Percentiles rank a stretch among this genome's conserved stretches.
These are phyloP conservation scores for Sericinus montela DNA, from an alignment of 2,888 invertebrate species.

Conservation along the genomic window DNA sequence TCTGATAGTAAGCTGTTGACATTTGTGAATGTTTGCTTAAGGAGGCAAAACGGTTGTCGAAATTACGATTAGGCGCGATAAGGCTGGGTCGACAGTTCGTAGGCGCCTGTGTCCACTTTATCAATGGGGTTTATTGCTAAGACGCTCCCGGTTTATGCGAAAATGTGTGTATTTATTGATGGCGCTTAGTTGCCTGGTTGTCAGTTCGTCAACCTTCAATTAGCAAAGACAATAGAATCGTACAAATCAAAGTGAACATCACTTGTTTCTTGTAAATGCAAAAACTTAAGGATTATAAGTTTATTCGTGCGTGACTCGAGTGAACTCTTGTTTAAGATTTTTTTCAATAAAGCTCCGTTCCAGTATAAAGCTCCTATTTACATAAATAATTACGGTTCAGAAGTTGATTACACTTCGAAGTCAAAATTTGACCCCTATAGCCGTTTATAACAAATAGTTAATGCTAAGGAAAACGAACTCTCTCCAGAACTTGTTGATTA, in stretches of 20 bases:
- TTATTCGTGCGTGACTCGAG: slow-evolving; percentile 17
- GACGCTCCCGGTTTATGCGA: slow-evolving; percentile 52
- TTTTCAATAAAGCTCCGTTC: not conserved
- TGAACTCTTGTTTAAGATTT: not conserved
- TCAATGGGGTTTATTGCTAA: slow-evolving; percentile 51
- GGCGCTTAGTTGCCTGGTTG: not conserved
- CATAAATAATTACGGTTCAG: slow-evolving; percentile 2
- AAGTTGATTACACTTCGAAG: not conserved
- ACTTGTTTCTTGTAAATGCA: slow-evolving; percentile 5
- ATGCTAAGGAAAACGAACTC: not conserved
- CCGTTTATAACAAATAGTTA: not conserved
- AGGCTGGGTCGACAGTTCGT: slow-evolving; percentile 58
- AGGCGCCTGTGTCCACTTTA: slow-evolving; percentile 62
- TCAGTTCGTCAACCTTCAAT: slow-evolving; percentile 16
- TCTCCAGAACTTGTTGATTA: not conserved
- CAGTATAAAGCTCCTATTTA: not conserved
- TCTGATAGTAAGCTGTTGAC: slow-evolving; percentile 72
- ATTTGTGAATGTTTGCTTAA: slow-evolving; percentile 67
- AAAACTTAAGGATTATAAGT: slow-evolving; percentile 14
- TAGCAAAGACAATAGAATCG: slow-evolving; percentile 16
- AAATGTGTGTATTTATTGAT: slow-evolving; percentile 36
- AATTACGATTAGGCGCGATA: slow-evolving; percentile 69
- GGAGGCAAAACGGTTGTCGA: slow-evolving; percentile 76
- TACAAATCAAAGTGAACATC: not conserved
- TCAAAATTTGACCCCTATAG: not conserved